Base-by-base conservation (phyloP, 2,888 invertebrate species). In the Stenodera caucasica region DNA sequence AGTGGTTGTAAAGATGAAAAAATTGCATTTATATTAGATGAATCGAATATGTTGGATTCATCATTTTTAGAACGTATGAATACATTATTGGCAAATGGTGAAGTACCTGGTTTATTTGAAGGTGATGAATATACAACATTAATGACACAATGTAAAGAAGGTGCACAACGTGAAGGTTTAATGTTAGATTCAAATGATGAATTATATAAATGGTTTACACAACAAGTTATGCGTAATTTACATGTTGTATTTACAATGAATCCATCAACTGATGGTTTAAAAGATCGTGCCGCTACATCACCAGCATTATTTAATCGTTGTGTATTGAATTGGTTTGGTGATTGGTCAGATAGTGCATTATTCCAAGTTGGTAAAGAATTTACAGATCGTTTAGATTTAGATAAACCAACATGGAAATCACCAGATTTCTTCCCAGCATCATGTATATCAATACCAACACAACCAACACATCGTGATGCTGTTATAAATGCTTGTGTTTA, bases 191-290 rank as follows among this genome's bases (percentile, higher is more conserved):
- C 98, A 0, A 94, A 92, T 72, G 99, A 99, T 80, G 99, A 99
- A 80, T 82, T 99, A 9, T 99, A 99, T 82, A 99, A 99, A 84
- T 99, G 99, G 98, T 99, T 99, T 81, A 99, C 99, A 0, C 94
- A 95, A 26, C 93, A 98, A 87, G 98, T 99, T 35, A 99, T 99
- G 96, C 90, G 93, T 65, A 99, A 99, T 81, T 85, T 99, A 53
- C 99, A 99, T 82, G 99, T 99, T 9, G 99, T 99, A 49, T 99
- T 99, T 82, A 99, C 99, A 0, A 99, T 99, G 99, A 99, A 99
- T 83, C 99, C 99, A 8, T 97, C 96, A 0, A 94, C 97, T 0
- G 98, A 99, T 77, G 99, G 98, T 0, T 85, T 99, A 49, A 98
- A 99, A 81, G 98, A 98, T 82, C 88, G 98, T 65, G 99, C 99